These are phyloP conservation scores for Neodiprion lecontei DNA, from an alignment of 1,140 invertebrate species.

Conservation along the genomic window DNA sequence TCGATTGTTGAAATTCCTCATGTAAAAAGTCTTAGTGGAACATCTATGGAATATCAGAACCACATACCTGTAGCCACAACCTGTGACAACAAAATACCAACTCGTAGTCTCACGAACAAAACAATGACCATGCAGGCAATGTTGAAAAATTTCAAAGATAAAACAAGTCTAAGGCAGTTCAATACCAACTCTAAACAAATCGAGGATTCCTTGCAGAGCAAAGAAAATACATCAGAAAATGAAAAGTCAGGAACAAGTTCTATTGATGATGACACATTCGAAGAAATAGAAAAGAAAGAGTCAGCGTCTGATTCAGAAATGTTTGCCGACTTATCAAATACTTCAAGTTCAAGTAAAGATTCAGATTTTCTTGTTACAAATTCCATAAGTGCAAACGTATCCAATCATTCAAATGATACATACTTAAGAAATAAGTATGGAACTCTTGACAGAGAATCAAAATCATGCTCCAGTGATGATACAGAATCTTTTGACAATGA, in stretches of 20 bases:
- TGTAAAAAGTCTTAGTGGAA: no score
- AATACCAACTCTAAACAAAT: not conserved
- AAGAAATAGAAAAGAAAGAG: not conserved
- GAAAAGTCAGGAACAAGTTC: not conserved
- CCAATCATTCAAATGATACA: no score
- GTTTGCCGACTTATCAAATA: not conserved
- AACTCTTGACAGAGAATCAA: not conserved
- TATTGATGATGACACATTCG: not conserved
- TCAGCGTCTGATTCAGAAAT: not conserved
- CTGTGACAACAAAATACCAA: not conserved
- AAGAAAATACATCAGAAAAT: not conserved
- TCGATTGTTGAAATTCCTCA: no score
- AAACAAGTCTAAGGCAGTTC: not conserved
- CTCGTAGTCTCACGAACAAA: not conserved
- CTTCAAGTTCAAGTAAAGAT: not conserved
- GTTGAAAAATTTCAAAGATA: not conserved
- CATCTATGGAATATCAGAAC: no score
- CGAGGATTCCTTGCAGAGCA: not conserved
- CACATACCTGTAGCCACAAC: no score
- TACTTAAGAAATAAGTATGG: no score
- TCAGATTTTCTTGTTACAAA: no score
- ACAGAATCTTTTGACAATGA: not conserved
- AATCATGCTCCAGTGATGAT: not conserved
- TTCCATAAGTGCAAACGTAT: no score
- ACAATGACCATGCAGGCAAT: not conserved